A percentile compares a stretch with the other conserved stretches of the same genome.
phyloP scores from a whole-genome alignment of 2,113 vertebrate genomes.

The Oreocharis arfaki region DNA sequence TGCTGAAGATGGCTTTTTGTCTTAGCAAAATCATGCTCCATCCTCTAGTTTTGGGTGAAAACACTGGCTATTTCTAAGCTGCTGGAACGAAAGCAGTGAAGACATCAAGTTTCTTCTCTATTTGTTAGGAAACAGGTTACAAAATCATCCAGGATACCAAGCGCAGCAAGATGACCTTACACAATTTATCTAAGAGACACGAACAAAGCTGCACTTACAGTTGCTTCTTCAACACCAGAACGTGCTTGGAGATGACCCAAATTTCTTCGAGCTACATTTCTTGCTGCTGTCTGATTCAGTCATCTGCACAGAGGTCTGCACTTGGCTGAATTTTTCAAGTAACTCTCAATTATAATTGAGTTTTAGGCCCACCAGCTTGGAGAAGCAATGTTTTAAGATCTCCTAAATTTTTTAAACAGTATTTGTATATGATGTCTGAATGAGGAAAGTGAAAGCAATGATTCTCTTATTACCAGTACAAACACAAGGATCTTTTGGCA shows the following conservation, averaged over 20 bases:
- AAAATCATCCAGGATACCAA: neutral
- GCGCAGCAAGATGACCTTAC: neutral
- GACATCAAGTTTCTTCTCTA: neutral
- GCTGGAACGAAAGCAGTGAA: neutral
- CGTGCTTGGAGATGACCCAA: neutral
- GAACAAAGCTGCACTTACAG: neutral
- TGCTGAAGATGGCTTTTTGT: neutral
- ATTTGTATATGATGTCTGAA: slow-evolving; percentile 26
- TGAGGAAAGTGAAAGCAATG: slow-evolving; percentile 36
- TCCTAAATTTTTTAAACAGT: slow-evolving; percentile 34
- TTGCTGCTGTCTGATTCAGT: neutral
- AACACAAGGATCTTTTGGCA: slow-evolving; percentile 42
- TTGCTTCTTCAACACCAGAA: neutral
- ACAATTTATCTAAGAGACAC: neutral
- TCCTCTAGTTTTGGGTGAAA: neutral
- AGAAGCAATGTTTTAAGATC: neutral
- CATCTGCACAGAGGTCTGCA: neutral
- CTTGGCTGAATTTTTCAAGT: neutral
- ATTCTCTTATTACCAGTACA: slow-evolving; percentile 52
- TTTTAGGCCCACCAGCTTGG: neutral
- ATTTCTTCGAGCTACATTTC: neutral
- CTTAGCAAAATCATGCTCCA: neutral
- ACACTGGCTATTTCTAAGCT: neutral
- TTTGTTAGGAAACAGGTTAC: neutral
- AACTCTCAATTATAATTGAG: neutral